Evolutionary conservation across 2,113 vertebrate genomes (phyloP), one percentile per base, ranked within the genome.

Genomic region (Amphilophus citrinellus): DNA sequence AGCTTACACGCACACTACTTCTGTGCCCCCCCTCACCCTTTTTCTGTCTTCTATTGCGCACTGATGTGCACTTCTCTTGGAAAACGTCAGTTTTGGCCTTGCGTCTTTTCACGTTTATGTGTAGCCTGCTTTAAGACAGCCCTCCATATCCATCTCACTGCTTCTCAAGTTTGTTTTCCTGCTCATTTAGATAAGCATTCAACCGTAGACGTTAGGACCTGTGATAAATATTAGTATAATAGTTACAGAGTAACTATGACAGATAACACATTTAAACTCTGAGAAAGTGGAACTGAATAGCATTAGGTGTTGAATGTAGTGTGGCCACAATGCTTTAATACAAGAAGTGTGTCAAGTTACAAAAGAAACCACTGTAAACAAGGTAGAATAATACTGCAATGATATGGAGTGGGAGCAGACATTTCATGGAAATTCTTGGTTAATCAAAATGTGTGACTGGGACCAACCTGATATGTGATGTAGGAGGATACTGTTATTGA

Each of bases 21-120:
- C 95, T 93, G 95, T 92, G 89, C 95, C 87, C 88, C 73, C 76
- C 90, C 83, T 68, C 88, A 35, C 80, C 63, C 66, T 82, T 79
- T 73, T 84, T 87, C 73, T 77, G 77, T 37, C 77, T 79, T 87
- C 44, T 27, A 50, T 30, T 65, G 42, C 81, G 79, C 61, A 78
- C 32, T 50, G 62, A 47, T 66, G 56, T 63, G 37, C 61, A 66
- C 56, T 78, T 61, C 20, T 56, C 42, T 76, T 39, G 56, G 39
- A 87, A 61, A 86, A 66, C 44, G 32, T 47, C 56, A 1, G 18
- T 44, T 63, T 71, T 11, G 60, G 32, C 56, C 50, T 27, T 65
- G 63, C 1, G n/a, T 44, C 17, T 20, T 50, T 76, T 60, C 7
- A 15, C 9, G n/a, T 68, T 71, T 61, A 79, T 39, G 20, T 22